Conservation (phyloP, 2,888 invertebrate genomes). For the Polydrusus cervinus region DNA sequence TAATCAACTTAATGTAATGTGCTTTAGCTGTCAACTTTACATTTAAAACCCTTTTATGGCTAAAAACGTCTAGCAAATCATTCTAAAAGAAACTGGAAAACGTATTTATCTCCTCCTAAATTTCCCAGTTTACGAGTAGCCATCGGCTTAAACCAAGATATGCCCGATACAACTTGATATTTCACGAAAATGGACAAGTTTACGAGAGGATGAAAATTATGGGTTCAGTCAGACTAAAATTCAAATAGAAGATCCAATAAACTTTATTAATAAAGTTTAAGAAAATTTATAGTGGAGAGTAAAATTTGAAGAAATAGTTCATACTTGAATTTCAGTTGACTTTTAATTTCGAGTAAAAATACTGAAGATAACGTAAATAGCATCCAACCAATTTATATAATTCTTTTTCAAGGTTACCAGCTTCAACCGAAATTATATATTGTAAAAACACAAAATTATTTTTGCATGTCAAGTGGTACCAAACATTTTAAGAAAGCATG, state of each 20-base stretch:
- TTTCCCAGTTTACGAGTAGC: constrained; percentile 13
- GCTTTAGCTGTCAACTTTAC: constrained; percentile 9
- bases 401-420: too few species aligned
- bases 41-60: constrained; percentile 20
- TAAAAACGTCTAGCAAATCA: constrained; percentile 6
- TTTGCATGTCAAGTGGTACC: too few species aligned
- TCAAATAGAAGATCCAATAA: constrained; percentile 1
- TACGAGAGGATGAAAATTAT: background rate
- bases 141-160: constrained; percentile 12
- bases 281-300: too few species aligned
- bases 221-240: background rate
- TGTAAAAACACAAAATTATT: too few species aligned
- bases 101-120: constrained; percentile 12
- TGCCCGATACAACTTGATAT: constrained; percentile 18
- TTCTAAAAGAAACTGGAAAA: constrained; percentile 21
- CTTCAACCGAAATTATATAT: too few species aligned
- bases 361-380: too few species aligned
- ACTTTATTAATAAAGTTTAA: background rate
- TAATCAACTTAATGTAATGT: constrained; percentile 13
- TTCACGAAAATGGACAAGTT: constrained; percentile 5
- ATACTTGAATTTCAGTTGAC: too few species aligned
- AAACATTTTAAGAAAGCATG: too few species aligned
- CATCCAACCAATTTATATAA: too few species aligned
- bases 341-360: too few species aligned
- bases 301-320: too few species aligned